A percentile compares a stretch with the other conserved stretches of the same genome.
Evolutionary conservation across 2,113 vertebrate species (phyloP).

Genomic region (Crocuta crocuta): DNA sequence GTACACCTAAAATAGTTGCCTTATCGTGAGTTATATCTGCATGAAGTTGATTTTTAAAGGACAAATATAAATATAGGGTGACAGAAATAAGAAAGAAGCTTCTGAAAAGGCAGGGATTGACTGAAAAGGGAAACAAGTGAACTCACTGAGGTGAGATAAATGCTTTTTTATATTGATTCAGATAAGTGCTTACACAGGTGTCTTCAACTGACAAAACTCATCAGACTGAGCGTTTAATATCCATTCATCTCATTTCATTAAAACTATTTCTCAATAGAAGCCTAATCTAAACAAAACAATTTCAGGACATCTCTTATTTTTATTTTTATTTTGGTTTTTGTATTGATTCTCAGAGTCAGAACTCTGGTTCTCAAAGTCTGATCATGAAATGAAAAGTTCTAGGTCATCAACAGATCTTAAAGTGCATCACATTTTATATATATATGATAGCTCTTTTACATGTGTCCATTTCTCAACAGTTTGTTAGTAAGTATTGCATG

Average conservation of each 20-base stretch:
- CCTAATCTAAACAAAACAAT: not conserved
- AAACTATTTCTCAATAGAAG: not conserved
- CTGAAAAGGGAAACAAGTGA: not conserved
- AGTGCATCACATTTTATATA: not conserved
- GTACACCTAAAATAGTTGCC: not conserved
- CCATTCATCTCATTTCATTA: not conserved
- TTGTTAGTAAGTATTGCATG: not conserved
- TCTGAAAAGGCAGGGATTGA: not conserved
- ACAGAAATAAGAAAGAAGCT: not conserved
- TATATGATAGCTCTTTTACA: not conserved
- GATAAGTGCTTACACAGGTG: not conserved
- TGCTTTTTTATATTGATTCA: not conserved
- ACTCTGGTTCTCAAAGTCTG: not conserved
- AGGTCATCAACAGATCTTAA: not conserved
- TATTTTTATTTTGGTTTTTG: not conserved
- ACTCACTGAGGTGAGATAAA: not conserved
- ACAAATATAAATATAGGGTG: not conserved
- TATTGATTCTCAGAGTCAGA: not conserved
- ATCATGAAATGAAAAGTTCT: not conserved
- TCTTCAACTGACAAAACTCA: not conserved
- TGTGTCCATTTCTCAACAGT: not conserved
- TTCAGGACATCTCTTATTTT: not conserved
- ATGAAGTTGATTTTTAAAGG: not conserved
- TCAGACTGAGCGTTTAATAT: not conserved
- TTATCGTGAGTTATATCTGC: not conserved